phyloP scores from a whole-genome alignment of 2,797 vertebrate species.

The Crypturellus tataupa region DNA sequence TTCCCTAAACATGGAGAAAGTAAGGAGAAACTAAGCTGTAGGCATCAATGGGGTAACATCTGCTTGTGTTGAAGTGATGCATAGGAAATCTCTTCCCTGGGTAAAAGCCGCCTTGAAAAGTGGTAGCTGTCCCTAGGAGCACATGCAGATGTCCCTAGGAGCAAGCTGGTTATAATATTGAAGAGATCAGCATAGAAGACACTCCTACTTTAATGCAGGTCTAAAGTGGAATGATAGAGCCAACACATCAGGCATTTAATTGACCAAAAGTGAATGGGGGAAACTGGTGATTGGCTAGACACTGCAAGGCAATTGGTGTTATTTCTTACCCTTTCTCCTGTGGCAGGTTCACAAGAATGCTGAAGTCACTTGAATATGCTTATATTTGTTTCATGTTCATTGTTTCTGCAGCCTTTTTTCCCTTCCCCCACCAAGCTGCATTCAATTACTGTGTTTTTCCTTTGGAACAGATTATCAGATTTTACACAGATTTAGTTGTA shows the following conservation, averaged over 20 bases:
- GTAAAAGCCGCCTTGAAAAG: background rate
- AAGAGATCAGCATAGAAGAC: background rate
- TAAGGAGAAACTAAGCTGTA: background rate
- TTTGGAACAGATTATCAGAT: constrained; percentile 18
- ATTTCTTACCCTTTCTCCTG: background rate
- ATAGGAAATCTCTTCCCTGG: background rate
- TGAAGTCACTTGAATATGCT: background rate
- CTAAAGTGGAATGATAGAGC: background rate
- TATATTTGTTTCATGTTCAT: background rate
- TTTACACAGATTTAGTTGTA: constrained; percentile 30
- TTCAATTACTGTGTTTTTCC: background rate
- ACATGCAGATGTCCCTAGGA: background rate
- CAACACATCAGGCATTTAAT: background rate
- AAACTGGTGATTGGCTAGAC: background rate
- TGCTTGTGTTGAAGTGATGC: accelerated
- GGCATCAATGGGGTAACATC: accelerated
- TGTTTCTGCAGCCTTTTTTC: background rate
- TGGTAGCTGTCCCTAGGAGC: background rate
- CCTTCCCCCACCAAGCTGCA: background rate
- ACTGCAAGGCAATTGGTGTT: background rate
- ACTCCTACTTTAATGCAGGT: background rate
- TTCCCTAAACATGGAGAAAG: background rate
- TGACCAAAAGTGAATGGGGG: background rate
- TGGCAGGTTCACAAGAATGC: background rate
- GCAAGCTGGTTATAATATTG: background rate